phyloP scores from a whole-genome alignment of 1,140 invertebrate species.

The Neuroterus valhalla region DNA sequence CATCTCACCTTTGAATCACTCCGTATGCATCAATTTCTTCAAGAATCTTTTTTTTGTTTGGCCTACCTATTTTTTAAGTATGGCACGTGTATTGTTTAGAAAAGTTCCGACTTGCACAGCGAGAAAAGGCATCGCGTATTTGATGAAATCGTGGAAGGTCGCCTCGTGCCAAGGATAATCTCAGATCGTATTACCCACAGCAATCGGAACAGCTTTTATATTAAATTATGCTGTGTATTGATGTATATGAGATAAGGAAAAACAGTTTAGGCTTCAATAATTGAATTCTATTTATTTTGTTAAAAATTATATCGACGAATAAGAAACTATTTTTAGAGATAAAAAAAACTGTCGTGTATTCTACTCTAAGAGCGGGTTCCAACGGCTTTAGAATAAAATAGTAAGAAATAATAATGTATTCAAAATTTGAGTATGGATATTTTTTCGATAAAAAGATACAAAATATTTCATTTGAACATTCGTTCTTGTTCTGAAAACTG shows the following conservation, averaged over 20 bases:
- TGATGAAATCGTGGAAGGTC: background rate
- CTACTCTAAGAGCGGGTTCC: no score
- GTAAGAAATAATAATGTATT: no score
- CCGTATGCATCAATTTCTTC: background rate
- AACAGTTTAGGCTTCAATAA: no score
- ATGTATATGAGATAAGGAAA: background rate
- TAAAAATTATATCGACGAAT: no score
- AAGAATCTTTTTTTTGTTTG: background rate
- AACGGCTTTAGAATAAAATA: no score
- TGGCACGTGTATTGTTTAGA: background rate
- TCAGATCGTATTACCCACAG: background rate
- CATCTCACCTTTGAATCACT: background rate
- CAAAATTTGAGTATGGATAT: no score
- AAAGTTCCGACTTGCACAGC: background rate
- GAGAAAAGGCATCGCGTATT: background rate
- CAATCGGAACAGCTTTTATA: background rate
- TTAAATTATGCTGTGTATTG: background rate
- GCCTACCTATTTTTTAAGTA: background rate
- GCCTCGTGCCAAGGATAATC: background rate
- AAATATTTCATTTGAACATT: no score
- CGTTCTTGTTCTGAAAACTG: no score
- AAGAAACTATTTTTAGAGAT: no score
- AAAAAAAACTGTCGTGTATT: no score
- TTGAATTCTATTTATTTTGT: no score
- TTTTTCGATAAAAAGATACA: no score